A percentile compares a stretch with the other conserved stretches of the same genome.
Conservation (phyloP, 1,140 invertebrate species). For the Pseudomyrmex gracilis region DNA sequence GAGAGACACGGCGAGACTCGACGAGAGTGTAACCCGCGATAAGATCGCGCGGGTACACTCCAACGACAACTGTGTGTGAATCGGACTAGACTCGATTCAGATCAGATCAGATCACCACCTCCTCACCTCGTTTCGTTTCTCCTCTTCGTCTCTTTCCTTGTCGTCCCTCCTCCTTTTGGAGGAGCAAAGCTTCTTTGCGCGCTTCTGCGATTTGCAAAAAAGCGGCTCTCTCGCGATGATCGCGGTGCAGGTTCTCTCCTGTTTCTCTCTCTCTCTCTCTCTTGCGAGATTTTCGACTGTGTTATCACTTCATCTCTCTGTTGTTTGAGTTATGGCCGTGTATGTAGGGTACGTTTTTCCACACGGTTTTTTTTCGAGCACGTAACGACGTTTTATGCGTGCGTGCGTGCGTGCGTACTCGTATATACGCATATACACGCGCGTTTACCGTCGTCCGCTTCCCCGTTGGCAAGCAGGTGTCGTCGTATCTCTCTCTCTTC, state of each 20-base stretch:
- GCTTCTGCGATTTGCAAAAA: neutral
- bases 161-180: constrained; percentile 7
- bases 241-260: neutral
- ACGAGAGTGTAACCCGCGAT: constrained; percentile 13
- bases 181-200: constrained; percentile 6
- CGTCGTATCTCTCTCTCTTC: constrained; percentile 29
- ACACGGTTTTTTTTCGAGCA: neutral
- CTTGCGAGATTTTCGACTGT: constrained; percentile 13
- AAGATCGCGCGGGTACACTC: neutral
- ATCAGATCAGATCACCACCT: too few relatives aligned
- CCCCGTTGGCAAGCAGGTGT: constrained; percentile 62
- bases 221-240: neutral
- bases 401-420: neutral
- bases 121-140: neutral
- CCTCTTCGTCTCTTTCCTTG: neutral
- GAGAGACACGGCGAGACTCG: too few relatives aligned
- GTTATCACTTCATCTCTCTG: constrained; percentile 76
- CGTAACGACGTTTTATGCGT: neutral
- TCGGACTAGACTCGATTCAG: constrained; percentile 6
- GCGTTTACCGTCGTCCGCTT: neutral
- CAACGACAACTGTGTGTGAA: neutral
- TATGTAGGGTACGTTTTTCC: neutral
- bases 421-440: neutral
- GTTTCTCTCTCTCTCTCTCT: constrained; percentile 11
- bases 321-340: constrained; percentile 82